Evolutionary conservation across 2,888 invertebrate species (phyloP), one percentile per base, ranked within the genome.

Genomic region (Agrotis puta): DNA sequence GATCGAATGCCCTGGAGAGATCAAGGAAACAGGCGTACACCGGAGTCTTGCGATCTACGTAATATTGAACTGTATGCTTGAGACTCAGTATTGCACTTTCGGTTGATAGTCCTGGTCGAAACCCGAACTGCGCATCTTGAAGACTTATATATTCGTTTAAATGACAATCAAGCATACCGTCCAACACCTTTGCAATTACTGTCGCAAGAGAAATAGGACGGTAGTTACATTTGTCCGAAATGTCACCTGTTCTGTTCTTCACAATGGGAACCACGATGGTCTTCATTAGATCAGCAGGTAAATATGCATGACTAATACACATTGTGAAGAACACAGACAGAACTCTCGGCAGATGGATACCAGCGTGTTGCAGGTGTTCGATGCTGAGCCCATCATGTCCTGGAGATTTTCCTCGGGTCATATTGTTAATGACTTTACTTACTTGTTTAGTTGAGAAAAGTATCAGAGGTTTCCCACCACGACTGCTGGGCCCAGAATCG

Each of bases 221-320:
- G 14, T 64, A 64, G 27, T 64, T 54, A n/a, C n/a, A 3, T 7
- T 24, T 54, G n/a, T 64, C 54, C 2, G 27, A 27, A 14, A 54
- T 64, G n/a, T 64, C 45, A 9, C 62, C 50, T 5, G 50, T 62
- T 20, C 7, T 50, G 50, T 62, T 62, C 50, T 62, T 62, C 20
- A 62, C 51, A 51, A 51, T 51, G n/a, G n/a, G n/a, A n/a, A n/a
- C n/a, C n/a, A n/a, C 22, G 51, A 51, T 51, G 51, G 22, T 51
- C 22, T 51, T 22, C 51, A 16, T 22, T 13, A 22, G 51, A 22
- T 51, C 33, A 63, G n/a, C n/a, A n/a, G n/a, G n/a, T n/a, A n/a
- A n/a, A n/a, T n/a, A n/a, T n/a, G n/a, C n/a, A n/a, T n/a, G n/a
- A n/a, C n/a, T n/a, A n/a, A n/a, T n/a, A n/a, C n/a, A n/a, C n/a